Evolutionary conservation across 1,140 invertebrate species (phyloP).

Genomic region (Lepidurus packardi): DNA sequence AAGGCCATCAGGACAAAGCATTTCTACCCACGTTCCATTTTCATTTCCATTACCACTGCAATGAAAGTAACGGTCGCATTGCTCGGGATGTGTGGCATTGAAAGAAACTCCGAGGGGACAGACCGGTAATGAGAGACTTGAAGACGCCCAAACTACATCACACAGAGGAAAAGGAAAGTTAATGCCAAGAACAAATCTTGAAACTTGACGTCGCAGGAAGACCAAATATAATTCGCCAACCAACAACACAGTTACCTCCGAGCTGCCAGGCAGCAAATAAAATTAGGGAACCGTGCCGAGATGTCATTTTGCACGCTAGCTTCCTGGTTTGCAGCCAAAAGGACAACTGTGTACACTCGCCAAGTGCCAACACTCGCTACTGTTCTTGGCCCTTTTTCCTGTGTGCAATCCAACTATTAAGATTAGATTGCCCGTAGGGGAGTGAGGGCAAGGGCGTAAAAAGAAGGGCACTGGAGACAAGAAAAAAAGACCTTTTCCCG

Average conservation of each 20-base stretch:
- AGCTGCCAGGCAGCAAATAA: conserved; percentile 5
- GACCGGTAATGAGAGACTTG: conserved; percentile 17
- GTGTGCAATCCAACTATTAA: not conserved
- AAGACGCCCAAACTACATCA: conserved; percentile 12
- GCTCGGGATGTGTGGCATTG: conserved; percentile 16
- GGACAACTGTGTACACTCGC: not conserved
- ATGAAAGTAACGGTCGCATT: conserved; percentile 18
- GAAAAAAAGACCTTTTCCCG: not conserved
- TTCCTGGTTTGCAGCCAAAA: conserved; percentile 18
- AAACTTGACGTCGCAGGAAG: not conserved
- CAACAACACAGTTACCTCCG: conserved; percentile 2
- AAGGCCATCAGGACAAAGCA: conserved; percentile 25
- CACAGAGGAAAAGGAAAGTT: not conserved
- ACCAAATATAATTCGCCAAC: not conserved
- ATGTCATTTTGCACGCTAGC: conserved; percentile 14
- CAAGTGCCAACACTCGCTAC: not conserved
- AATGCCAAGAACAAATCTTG: not conserved
- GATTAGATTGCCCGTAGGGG: not conserved
- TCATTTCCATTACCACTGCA: not conserved
- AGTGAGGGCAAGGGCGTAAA: not conserved
- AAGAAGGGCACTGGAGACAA: not conserved
- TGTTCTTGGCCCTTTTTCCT: not conserved
- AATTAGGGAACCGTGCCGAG: conserved; percentile 8
- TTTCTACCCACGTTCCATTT: not conserved
- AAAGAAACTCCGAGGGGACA: not conserved